These are phyloP conservation scores for Aegypius monachus DNA, from an alignment of 2,113 vertebrate genomes.

Conservation along the genomic window DNA sequence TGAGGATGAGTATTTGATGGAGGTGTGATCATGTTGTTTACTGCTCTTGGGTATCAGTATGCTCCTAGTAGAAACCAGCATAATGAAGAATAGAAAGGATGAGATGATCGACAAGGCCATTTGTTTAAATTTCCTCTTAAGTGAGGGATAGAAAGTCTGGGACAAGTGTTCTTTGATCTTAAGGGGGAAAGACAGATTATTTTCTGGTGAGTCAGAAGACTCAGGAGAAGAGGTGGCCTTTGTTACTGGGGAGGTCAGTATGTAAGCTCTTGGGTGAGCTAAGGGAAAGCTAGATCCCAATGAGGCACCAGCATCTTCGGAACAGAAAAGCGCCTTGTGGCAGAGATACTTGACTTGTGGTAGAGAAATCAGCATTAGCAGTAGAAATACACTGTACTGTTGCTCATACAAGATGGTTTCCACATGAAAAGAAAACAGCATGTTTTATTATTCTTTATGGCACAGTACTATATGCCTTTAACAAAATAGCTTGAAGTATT, in stretches of 20 bases:
- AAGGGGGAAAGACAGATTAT: background rate
- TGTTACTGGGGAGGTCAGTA: background rate
- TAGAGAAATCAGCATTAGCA: background rate
- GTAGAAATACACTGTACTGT: background rate
- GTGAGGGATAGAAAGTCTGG: background rate
- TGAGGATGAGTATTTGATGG: background rate
- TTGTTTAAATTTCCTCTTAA: conserved; percentile 2
- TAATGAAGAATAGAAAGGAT: background rate
- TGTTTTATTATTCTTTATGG: conserved; percentile 32
- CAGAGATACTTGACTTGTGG: background rate
- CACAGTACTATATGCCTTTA: conserved; percentile 4
- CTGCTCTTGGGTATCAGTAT: background rate
- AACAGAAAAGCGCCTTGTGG: background rate
- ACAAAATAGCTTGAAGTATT: conserved; percentile 51
- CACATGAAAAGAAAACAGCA: conserved; percentile 10
- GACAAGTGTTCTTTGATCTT: conserved; percentile 5
- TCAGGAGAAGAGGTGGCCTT: background rate
- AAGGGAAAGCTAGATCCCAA: background rate
- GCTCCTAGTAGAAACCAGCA: background rate
- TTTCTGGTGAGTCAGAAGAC: background rate
- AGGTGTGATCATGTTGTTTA: background rate
- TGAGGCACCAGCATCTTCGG: background rate
- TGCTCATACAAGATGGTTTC: background rate
- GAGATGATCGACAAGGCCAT: background rate
- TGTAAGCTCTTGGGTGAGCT: background rate